Evolutionary conservation across 1,140 invertebrate species (phyloP).

Genomic region (Maconellicoccus hirsutus): DNA sequence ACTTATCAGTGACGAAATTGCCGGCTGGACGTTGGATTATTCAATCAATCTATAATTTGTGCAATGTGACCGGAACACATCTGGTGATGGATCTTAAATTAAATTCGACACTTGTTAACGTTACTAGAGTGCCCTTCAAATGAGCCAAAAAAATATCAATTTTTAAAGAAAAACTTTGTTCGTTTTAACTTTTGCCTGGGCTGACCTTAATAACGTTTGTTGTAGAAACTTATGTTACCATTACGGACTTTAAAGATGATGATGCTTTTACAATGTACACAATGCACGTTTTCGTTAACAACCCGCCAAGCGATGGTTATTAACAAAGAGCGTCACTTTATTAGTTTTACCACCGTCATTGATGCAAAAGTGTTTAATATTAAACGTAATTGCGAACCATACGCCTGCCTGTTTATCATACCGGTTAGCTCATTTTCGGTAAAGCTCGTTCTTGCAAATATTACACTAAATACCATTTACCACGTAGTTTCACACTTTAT

Average conservation of each 20-base stretch:
- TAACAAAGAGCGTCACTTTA: conserved; percentile 4
- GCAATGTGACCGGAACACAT: not conserved
- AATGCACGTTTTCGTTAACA: not conserved
- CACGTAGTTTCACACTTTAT: not conserved
- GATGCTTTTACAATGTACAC: conserved; percentile 4
- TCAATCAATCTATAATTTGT: no score
- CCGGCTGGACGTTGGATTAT: no score
- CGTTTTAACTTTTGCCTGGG: not conserved
- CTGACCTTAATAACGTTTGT: not conserved
- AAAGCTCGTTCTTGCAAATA: not conserved
- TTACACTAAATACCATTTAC: not conserved
- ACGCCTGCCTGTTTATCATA: not conserved
- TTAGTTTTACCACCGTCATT: not conserved
- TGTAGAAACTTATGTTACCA: not conserved
- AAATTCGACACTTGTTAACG: not conserved
- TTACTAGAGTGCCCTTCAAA: not conserved
- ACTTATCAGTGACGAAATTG: not conserved
- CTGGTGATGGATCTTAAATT: not conserved
- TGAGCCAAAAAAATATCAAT: conserved; percentile 1
- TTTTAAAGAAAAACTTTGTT: not conserved
- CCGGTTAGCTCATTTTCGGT: not conserved
- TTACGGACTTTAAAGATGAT: not conserved
- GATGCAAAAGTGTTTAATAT: conserved; percentile 9
- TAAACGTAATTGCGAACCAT: not conserved
- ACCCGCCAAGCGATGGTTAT: not conserved